Conservation (phyloP, 2,113 vertebrate genomes). For the Agapornis roseicollis region DNA sequence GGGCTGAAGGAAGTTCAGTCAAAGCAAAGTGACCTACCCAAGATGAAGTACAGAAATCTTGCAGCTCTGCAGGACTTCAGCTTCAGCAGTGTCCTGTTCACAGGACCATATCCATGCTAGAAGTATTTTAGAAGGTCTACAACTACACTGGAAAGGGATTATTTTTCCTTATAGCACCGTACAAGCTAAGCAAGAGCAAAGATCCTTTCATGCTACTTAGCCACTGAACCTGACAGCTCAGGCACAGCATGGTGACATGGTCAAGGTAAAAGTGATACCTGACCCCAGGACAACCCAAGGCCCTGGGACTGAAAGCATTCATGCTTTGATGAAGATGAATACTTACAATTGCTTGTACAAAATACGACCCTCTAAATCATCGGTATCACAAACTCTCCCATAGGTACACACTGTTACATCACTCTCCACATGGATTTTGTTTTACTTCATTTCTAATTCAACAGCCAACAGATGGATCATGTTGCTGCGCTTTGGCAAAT, state of each 20-base stretch:
- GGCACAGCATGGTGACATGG: not conserved
- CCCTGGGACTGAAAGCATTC: not conserved
- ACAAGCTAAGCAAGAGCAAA: not conserved
- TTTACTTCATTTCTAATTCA: not conserved
- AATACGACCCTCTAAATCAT: not conserved
- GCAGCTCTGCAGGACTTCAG: not conserved
- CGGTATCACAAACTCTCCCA: not conserved
- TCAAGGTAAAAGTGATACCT: not conserved
- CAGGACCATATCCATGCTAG: not conserved
- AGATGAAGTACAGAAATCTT: not conserved
- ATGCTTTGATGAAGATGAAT: not conserved
- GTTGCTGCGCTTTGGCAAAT: not conserved
- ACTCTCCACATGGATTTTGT: not conserved
- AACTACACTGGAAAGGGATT: not conserved
- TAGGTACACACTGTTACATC: not conserved
- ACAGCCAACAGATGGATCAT: conserved; percentile 16
- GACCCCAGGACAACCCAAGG: not conserved
- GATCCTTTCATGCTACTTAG: not conserved
- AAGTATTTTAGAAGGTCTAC: not conserved
- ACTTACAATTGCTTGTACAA: not conserved
- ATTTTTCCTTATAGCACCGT: not conserved
- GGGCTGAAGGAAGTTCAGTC: not conserved
- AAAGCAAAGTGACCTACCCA: not conserved
- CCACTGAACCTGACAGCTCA: not conserved
- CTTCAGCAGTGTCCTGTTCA: not conserved